Conservation (phyloP, 2,113 vertebrate genomes). For the Acanthochromis polyacanthus region DNA sequence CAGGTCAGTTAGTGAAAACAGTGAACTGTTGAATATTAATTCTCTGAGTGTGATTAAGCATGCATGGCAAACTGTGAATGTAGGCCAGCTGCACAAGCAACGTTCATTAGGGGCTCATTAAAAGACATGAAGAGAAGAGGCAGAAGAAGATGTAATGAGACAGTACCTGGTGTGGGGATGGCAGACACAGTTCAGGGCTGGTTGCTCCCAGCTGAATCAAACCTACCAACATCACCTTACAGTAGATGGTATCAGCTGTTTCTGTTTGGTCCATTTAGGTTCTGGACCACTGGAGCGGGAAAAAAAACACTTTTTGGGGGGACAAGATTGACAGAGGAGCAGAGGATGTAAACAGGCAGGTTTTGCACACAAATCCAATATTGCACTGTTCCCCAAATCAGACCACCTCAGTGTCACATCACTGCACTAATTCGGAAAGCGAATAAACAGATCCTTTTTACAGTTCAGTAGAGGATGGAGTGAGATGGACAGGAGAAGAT, state of each 20-base stretch:
- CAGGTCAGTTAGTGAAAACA: constrained; percentile 15
- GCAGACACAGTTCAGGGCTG: constrained; percentile 2
- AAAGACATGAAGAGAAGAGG: constrained; percentile 35
- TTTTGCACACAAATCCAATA: constrained; percentile 7
- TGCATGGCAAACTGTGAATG: constrained; percentile 37
- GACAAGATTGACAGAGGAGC: constrained; percentile 18
- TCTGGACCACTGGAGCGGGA: constrained; percentile 30
- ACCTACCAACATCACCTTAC: constrained; percentile 26
- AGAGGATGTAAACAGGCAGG: constrained; percentile 7
- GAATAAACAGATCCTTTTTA: constrained; percentile 28
- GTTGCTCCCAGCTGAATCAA: constrained; percentile 23
- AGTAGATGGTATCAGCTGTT: constrained; percentile 30
- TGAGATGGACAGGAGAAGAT: constrained; percentile 12
- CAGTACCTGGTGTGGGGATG: constrained; percentile 13
- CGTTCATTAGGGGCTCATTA: constrained; percentile 40
- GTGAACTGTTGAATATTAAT: constrained; percentile 37
- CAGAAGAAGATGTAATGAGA: background rate
- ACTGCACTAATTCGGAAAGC: constrained; percentile 13
- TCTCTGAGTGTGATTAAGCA: constrained; percentile 38
- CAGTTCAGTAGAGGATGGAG: constrained; percentile 19
- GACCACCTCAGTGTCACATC: constrained; percentile 2
- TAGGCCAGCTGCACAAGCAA: constrained; percentile 44
- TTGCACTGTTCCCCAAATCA: background rate
- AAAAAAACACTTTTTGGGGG: constrained; percentile 19
- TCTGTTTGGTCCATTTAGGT: constrained; percentile 43